These are phyloP conservation scores for Bagarius yarrelli DNA, from an alignment of 2,113 vertebrate genomes.

Conservation along the genomic window DNA sequence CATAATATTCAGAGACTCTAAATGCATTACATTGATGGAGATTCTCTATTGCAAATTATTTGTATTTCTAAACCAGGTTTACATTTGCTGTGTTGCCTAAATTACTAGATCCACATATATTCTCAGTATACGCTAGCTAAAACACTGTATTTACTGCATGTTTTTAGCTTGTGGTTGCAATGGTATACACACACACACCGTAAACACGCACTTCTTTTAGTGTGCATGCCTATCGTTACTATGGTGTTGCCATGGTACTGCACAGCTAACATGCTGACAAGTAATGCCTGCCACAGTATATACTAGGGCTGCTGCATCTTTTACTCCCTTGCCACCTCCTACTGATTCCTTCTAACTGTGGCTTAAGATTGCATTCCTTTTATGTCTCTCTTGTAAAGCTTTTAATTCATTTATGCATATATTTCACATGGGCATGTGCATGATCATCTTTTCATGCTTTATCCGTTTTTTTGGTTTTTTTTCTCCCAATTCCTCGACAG, in stretches of 20 bases:
- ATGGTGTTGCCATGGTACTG: conserved; percentile 43
- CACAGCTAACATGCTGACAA: conserved; percentile 52
- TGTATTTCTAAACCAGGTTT: not conserved
- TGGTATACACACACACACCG: not conserved
- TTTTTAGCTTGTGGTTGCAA: conserved; percentile 18
- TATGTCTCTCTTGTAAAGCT: not conserved
- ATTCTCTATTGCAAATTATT: not conserved
- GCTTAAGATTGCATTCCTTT: not conserved
- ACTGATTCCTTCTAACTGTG: not conserved
- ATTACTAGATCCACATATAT: conserved; percentile 9
- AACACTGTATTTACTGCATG: conserved; percentile 2
- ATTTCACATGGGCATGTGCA: not conserved
- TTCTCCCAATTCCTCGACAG: not conserved
- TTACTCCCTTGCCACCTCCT: conserved; percentile 14
- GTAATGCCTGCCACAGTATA: conserved; percentile 47
- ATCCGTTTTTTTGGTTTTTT: not conserved
- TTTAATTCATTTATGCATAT: not conserved
- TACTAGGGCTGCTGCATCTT: conserved; percentile 31
- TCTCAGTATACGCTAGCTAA: not conserved
- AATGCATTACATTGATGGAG: not conserved
- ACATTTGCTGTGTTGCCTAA: not conserved
- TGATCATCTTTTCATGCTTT: not conserved
- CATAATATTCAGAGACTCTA: not conserved
- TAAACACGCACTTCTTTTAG: conserved; percentile 5
- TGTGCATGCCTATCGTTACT: conserved; percentile 42